A percentile compares a stretch with the other conserved stretches of the same genome.
phyloP scores from a whole-genome alignment of 1,140 invertebrate species.

The Megathymus violae region DNA sequence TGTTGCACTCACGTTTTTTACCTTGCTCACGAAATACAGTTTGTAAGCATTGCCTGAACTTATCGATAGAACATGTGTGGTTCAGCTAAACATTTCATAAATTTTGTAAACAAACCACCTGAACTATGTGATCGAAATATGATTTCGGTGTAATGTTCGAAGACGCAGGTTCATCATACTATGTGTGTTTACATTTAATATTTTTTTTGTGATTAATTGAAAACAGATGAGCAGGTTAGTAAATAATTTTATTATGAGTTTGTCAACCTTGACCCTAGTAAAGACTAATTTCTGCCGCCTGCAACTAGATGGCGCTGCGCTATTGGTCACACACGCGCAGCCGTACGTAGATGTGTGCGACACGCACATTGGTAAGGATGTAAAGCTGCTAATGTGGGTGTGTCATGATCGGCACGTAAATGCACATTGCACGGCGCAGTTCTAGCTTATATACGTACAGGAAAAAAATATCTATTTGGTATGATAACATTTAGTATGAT shows the following conservation, averaged over 20 bases:
- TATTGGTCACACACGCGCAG: slow-evolving; percentile 53
- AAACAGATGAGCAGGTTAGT: slow-evolving; percentile 60
- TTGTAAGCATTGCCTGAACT: slow-evolving; percentile 66
- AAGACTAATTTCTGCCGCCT: slow-evolving; percentile 44
- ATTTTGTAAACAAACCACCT: slow-evolving; percentile 70
- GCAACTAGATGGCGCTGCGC: slow-evolving; percentile 73
- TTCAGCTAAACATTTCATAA: slow-evolving; percentile 61
- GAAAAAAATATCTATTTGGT: neutral
- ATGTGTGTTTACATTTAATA: slow-evolving; percentile 7
- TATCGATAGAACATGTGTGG: slow-evolving; percentile 63
- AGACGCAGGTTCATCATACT: slow-evolving; percentile 2
- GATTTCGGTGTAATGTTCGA: slow-evolving; percentile 5
- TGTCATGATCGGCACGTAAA: slow-evolving; percentile 51
- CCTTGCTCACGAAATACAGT: slow-evolving; percentile 53
- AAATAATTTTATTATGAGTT: slow-evolving; percentile 73
- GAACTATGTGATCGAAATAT: neutral
- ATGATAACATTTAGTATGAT: neutral
- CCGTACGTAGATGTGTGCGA: slow-evolving; percentile 50
- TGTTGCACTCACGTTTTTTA: slow-evolving; percentile 53
- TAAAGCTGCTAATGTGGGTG: slow-evolving; percentile 41
- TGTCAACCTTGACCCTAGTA: slow-evolving; percentile 71
- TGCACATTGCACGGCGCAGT: slow-evolving; percentile 46
- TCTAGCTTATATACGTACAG: neutral
- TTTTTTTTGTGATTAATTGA: slow-evolving; percentile 38
- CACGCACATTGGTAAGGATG: slow-evolving; percentile 52